phyloP scores from a whole-genome alignment of 2,888 invertebrate genomes.

The Acanthosepion esculentum region DNA sequence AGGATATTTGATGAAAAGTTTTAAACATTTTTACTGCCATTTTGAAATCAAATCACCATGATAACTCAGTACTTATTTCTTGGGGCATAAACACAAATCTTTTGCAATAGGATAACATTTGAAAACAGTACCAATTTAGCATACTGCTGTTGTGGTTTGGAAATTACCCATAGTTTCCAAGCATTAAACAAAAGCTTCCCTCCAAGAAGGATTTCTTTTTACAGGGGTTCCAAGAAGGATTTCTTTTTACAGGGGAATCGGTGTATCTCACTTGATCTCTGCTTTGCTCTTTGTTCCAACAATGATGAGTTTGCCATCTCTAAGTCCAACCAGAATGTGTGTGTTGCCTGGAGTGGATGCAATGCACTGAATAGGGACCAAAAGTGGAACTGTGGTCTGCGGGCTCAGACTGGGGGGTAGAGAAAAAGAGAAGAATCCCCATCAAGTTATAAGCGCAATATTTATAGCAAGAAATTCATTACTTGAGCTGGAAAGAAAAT shows the following conservation, averaged over 20 bases:
- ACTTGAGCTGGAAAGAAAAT: not conserved
- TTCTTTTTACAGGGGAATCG: too few species aligned
- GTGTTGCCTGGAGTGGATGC: conserved; percentile 74
- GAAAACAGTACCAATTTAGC: not conserved
- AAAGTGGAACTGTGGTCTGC: conserved; percentile 65
- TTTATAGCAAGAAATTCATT: not conserved
- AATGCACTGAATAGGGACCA: conserved; percentile 70
- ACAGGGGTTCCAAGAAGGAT: not conserved
- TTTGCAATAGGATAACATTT: not conserved
- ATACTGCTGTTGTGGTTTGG: too few species aligned
- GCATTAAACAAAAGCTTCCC: not conserved
- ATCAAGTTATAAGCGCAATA: not conserved
- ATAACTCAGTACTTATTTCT: not conserved
- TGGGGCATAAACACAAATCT: not conserved
- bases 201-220: too few species aligned
- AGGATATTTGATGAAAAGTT: too few species aligned
- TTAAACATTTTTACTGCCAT: not conserved
- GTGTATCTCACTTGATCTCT: conserved; percentile 51
- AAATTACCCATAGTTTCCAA: not conserved
- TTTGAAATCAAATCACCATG: not conserved
- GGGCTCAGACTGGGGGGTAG: conserved; percentile 64
- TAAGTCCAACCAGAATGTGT: conserved; percentile 79
- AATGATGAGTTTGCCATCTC: conserved; percentile 78
- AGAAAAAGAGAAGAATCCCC: not conserved
- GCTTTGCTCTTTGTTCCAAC: conserved; percentile 67